A percentile compares a stretch with the other conserved stretches of the same genome.
These are phyloP conservation scores for Caranx melampygus DNA, from an alignment of 2,113 vertebrate genomes.

Conservation along the genomic window DNA sequence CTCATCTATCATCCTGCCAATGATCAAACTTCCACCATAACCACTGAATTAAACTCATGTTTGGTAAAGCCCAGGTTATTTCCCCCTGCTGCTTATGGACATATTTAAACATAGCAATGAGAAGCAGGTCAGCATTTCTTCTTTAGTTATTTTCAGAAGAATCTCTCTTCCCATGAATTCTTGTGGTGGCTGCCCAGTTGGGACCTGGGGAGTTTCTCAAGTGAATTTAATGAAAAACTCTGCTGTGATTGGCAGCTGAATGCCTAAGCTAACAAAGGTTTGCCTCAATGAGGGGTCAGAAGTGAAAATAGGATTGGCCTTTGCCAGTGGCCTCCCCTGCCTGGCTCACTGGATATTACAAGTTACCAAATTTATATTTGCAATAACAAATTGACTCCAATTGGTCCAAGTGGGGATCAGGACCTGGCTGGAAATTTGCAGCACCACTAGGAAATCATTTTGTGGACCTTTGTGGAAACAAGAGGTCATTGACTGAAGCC, in stretches of 20 bases:
- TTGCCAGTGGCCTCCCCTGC: slow-evolving; percentile 83
- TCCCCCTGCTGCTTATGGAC: slow-evolving; percentile 10
- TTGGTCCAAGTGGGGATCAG: slow-evolving; percentile 85
- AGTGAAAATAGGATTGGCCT: slow-evolving; percentile 86
- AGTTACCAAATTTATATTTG: slow-evolving; percentile 87
- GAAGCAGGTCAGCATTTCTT: slow-evolving; percentile 52
- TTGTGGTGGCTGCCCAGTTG: slow-evolving; percentile 71
- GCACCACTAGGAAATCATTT: slow-evolving; percentile 72
- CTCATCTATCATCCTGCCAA: not conserved
- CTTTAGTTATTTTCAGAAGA: slow-evolving; percentile 60
- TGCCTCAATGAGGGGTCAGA: slow-evolving; percentile 82
- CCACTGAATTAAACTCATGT: not conserved
- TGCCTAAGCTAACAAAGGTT: slow-evolving; percentile 85
- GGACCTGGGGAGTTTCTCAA: slow-evolving; percentile 77
- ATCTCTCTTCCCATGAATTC: slow-evolving; percentile 64
- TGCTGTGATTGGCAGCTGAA: slow-evolving; percentile 89
- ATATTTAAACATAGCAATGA: slow-evolving; percentile 48
- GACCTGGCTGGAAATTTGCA: slow-evolving; percentile 78
- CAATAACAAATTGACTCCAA: slow-evolving; percentile 89
- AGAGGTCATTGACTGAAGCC: slow-evolving; percentile 56
- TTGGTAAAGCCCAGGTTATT: not conserved
- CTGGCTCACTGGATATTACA: slow-evolving; percentile 84
- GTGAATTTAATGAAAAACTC: slow-evolving; percentile 88
- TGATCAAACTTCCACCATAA: not conserved
- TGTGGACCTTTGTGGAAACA: slow-evolving; percentile 69